These are phyloP conservation scores for Halocaridina rubra DNA, from an alignment of 2,888 invertebrate species.

Conservation along the genomic window DNA sequence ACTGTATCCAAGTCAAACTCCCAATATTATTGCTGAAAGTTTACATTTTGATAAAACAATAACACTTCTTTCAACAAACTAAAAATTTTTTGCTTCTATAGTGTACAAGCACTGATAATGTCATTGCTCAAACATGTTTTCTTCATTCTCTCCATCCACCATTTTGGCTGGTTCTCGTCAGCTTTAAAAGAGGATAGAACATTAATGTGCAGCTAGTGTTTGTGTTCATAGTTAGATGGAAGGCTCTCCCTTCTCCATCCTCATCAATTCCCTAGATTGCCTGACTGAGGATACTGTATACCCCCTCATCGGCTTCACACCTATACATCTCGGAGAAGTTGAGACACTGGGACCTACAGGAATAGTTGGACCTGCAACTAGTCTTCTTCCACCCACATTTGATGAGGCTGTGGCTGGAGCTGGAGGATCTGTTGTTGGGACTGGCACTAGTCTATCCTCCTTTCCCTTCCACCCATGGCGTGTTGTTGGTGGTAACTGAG, in stretches of 20 bases:
- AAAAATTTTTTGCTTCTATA: no score
- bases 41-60: no score
- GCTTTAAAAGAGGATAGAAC: no score
- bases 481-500: conserved; percentile 11
- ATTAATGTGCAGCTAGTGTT: no score
- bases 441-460: conserved; percentile 2
- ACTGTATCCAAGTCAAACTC: no score
- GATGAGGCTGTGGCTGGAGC: conserved; percentile 9
- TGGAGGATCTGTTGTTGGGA: conserved; percentile 19
- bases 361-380: conserved; percentile 3
- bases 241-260: neutral
- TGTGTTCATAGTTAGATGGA: no score
- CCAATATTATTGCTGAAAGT: no score
- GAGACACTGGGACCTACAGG: neutral
- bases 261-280: neutral
- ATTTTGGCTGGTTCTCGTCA: no score
- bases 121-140: no score
- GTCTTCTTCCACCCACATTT: conserved; percentile 20
- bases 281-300: conserved; percentile 1
- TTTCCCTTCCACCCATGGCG: neutral
- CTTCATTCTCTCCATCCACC: no score
- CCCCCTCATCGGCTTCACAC: conserved; percentile 10
- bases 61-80: no score
- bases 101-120: no score
- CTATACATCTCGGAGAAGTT: conserved; percentile 14